Evolutionary conservation across 1,140 invertebrate genomes (phyloP).

Genomic region (Scaptomyza pallida): DNA sequence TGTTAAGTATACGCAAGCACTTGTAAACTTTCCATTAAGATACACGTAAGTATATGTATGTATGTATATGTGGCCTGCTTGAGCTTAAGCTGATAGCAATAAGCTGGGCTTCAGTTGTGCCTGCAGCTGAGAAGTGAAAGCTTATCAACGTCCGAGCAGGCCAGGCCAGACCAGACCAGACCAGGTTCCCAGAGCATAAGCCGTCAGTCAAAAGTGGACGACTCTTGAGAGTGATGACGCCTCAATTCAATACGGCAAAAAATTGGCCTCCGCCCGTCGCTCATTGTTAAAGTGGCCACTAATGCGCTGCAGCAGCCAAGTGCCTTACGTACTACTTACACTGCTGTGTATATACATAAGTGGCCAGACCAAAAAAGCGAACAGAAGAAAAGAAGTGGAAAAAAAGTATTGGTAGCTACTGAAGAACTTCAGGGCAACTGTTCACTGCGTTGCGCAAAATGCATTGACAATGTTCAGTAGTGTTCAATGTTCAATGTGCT

Average conservation of each 20-base stretch:
- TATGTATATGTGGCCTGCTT: background rate
- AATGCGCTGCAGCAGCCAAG: conserved; percentile 68
- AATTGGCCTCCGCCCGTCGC: conserved; percentile 62
- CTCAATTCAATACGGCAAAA: conserved; percentile 65
- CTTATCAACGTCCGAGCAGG: conserved; percentile 17
- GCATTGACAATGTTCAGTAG: conserved; percentile 64
- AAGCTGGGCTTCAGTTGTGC: background rate
- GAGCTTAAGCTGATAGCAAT: background rate
- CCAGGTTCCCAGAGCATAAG: conserved; percentile 1
- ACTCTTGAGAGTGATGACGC: conserved; percentile 17
- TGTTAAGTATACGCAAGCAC: background rate
- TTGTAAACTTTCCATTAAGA: background rate
- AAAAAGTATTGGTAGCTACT: conserved; percentile 22
- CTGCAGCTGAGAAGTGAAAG: background rate
- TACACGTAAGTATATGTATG: background rate
- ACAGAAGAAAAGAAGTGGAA: conserved; percentile 38
- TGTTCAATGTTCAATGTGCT: conserved; percentile 69
- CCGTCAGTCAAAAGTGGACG: conserved; percentile 12
- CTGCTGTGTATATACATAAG: conserved; percentile 38
- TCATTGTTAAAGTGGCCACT: conserved; percentile 71
- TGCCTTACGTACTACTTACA: conserved; percentile 33
- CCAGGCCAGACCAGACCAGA: no score
- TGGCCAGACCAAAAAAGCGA: conserved; percentile 36
- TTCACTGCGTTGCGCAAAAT: conserved; percentile 25
- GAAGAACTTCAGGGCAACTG: background rate